Base-by-base conservation (phyloP, 2,113 vertebrate species). In the Pristiophorus japonicus region DNA sequence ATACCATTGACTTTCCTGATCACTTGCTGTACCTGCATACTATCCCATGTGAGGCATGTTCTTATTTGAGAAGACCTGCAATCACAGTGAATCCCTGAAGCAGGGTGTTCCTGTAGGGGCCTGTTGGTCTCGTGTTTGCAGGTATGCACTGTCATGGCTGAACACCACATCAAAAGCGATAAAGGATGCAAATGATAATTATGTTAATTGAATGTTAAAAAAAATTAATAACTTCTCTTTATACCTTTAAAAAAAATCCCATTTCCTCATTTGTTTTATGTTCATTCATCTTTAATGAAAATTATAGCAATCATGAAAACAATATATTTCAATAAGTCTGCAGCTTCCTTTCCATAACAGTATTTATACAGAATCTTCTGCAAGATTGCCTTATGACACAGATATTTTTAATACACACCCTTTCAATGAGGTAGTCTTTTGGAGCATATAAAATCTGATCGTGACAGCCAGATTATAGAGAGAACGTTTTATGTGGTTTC, bases 401-500 rank as follows among this genome's bases (percentile, higher is more conserved):
- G 55, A 92, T 63, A 91, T 92, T 92, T 92, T 92, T 92, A 92
- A 92, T 22, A 62, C n/a, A 63, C 62, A n/a, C 59, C 88, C 88
- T 63, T 92, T 92, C 59, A 38, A 38, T 18, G 34, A 92, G 55
- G 59, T 62, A 34, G 51, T 59, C 47, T 92, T 92, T 20, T 1
- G 59, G 16, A 63, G n/a, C 59, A 65, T 62, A 92, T 65, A 63
- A 92, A 92, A 38, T 92, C 63, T 92, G 63, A 92, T 34, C 20
- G 34, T 18, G 47, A 92, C n/a, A 92, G 6, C 88, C 88, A n/a
- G 59, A 63, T 92, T 92, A 65, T 20, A 63, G 34, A 92, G 34
- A 22, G 88, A 65, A n/a, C 88, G 65, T 63, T 92, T 92, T 92
- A 63, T 92, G 59, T 92, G 88, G n/a, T 38, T 63, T 63, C 20